These are phyloP conservation scores for Phocoena sinus DNA, from an alignment of 2,113 vertebrate species.

Conservation along the genomic window DNA sequence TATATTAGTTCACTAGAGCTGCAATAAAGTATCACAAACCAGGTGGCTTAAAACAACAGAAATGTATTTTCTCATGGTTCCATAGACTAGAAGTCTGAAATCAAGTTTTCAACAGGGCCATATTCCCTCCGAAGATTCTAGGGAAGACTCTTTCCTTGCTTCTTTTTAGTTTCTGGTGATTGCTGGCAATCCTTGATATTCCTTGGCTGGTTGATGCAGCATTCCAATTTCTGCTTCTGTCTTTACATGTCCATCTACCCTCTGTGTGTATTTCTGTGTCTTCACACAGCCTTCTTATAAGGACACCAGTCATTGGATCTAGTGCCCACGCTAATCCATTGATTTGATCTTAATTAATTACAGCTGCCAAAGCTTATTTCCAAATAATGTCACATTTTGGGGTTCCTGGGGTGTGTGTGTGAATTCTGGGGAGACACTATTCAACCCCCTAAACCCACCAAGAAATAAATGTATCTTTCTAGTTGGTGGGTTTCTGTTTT, in stretches of 20 bases:
- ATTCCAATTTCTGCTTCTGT: not conserved
- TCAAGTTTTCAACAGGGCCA: not conserved
- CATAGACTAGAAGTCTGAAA: not conserved
- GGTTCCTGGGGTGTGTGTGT: not conserved
- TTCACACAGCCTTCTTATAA: not conserved
- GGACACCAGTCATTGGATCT: not conserved
- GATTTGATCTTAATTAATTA: not conserved
- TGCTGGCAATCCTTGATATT: not conserved
- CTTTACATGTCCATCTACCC: not conserved
- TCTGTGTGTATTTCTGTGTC: not conserved
- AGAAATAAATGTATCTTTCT: conserved; percentile 2
- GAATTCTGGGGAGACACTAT: not conserved
- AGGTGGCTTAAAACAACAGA: not conserved
- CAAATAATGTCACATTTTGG: not conserved
- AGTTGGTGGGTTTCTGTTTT: conserved; percentile 8
- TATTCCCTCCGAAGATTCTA: not conserved
- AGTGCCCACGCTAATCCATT: not conserved
- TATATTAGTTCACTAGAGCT: not conserved
- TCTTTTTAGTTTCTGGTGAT: not conserved
- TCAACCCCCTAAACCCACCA: not conserved
- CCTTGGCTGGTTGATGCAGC: not conserved
- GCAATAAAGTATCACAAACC: not conserved
- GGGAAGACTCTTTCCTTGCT: not conserved
- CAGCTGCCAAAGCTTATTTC: not conserved
- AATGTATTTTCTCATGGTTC: not conserved